These are phyloP conservation scores for Formica exsecta DNA, from an alignment of 1,140 invertebrate species.

Conservation along the genomic window DNA sequence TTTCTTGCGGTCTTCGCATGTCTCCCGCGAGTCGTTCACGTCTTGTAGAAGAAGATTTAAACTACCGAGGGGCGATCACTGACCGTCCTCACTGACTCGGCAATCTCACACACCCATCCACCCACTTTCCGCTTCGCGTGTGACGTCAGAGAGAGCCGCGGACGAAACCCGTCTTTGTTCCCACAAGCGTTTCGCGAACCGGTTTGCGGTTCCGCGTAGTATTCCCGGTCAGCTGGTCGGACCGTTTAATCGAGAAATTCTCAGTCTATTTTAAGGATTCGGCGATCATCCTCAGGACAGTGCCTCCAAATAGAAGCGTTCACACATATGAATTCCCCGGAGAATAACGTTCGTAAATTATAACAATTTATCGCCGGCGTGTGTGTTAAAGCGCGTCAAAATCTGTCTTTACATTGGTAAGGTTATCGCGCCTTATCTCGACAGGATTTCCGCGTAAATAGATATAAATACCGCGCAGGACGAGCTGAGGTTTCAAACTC, in stretches of 20 bases:
- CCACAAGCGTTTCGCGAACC: constrained; percentile 82
- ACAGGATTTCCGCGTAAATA: neutral
- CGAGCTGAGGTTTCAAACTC: neutral
- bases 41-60: constrained; percentile 21
- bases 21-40: neutral
- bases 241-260: constrained; percentile 71
- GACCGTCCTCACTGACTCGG: constrained; percentile 79
- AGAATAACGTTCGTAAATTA: no score
- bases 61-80: constrained; percentile 72
- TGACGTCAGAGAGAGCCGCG: constrained; percentile 80
- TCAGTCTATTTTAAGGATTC: constrained; percentile 61
- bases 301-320: neutral
- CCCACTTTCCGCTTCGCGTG: constrained; percentile 78
- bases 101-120: constrained; percentile 66
- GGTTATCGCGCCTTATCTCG: constrained; percentile 34
- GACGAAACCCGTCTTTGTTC: constrained; percentile 85
- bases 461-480: neutral
- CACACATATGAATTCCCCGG: constrained; percentile 24
- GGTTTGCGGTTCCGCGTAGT: constrained; percentile 81
- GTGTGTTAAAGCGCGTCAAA: neutral
- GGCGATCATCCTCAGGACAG: constrained; percentile 14
- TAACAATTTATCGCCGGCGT: constrained; percentile 12
- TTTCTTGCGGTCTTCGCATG: constrained; percentile 41
- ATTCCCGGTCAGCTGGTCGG: constrained; percentile 80
- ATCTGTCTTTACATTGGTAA: neutral